Conservation (phyloP, 2,888 invertebrate genomes). For the Scrobipalpa costella region DNA sequence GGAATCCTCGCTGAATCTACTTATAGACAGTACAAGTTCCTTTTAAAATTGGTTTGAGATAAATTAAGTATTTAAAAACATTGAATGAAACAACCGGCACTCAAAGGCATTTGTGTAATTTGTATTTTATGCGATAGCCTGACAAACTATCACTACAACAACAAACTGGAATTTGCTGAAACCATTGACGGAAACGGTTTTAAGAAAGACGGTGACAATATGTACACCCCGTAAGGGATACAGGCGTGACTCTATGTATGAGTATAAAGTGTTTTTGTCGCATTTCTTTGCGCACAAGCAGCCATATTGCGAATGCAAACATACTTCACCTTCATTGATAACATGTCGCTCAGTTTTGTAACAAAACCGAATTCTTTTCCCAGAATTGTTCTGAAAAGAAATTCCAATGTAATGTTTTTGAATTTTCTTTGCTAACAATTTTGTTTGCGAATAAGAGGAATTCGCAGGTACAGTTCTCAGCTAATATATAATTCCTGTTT, state of each 20-base stretch:
- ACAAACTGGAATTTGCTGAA: too few relatives aligned
- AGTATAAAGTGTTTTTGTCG: too few relatives aligned
- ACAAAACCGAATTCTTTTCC: conserved; percentile 10
- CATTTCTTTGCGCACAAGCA: not conserved
- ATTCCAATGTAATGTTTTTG: not conserved
- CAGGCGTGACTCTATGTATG: too few relatives aligned
- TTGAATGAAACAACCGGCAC: too few relatives aligned
- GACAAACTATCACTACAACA: too few relatives aligned
- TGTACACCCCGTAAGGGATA: too few relatives aligned
- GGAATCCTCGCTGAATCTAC: not conserved
- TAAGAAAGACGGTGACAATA: too few relatives aligned
- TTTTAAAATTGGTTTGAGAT: too few relatives aligned
- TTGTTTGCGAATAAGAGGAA: conserved; percentile 7
- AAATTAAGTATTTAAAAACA: too few relatives aligned
- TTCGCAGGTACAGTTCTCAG: not conserved
- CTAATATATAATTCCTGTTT: not conserved
- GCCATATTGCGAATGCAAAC: not conserved
- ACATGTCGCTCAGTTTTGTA: not conserved
- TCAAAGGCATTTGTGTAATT: too few relatives aligned
- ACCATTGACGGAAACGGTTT: too few relatives aligned
- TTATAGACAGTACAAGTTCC: not conserved
- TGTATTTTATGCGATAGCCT: too few relatives aligned
- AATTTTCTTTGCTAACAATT: not conserved
- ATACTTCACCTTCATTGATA: conserved; percentile 15
- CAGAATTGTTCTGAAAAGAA: conserved; percentile 6